Evolutionary conservation across 2,113 vertebrate species (phyloP).

Genomic region (Brachypteracias leptosomus): DNA sequence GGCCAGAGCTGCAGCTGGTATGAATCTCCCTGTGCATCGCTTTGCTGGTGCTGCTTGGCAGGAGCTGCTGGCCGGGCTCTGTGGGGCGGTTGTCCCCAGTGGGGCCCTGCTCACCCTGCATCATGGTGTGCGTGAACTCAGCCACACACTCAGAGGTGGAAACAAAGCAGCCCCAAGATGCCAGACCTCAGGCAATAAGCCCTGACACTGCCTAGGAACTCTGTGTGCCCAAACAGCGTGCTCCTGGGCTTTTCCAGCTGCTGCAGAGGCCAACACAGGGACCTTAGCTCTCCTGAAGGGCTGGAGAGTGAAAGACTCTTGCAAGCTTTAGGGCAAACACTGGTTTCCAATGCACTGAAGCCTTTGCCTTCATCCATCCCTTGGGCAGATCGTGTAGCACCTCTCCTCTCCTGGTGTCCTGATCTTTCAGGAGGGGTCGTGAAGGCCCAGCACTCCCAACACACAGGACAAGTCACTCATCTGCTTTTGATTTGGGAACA

Average conservation of each 20-base stretch:
- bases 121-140: neutral
- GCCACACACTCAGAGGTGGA: accelerated
- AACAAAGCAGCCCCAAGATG: neutral
- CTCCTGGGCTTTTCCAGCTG: neutral
- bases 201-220: neutral
- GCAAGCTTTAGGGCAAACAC: neutral
- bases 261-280: neutral
- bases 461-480: neutral
- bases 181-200: neutral
- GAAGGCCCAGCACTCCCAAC: neutral
- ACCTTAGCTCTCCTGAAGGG: neutral
- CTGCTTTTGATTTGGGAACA: neutral
- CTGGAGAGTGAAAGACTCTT: neutral
- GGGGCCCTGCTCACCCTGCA: accelerated
- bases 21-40: neutral
- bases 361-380: neutral
- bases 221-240: accelerated
- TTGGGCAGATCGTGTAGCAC: neutral
- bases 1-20: neutral
- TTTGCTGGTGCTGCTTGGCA: neutral
- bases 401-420: neutral
- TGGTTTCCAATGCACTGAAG: neutral
- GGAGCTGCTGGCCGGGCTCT: neutral
- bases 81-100: accelerated
- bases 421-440: neutral